Evolutionary conservation across 1,140 invertebrate genomes (phyloP), one percentile per base, ranked within the genome.

Genomic region (Orius insidiosus): DNA sequence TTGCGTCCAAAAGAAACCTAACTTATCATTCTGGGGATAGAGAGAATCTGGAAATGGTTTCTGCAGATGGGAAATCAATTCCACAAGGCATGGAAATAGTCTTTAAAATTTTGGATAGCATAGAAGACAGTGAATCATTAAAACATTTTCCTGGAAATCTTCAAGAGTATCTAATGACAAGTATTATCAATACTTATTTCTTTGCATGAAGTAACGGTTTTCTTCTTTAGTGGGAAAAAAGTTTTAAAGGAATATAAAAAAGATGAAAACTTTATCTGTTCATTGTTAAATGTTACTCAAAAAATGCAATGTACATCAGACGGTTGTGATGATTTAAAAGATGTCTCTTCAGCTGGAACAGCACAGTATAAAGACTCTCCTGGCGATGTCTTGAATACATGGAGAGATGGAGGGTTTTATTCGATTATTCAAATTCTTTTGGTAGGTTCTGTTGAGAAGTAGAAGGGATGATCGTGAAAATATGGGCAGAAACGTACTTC

Each of bases 381-480:
- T 16, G 47, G 47, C 4, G 65, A 78, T 59, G 3, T 68, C 71
- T 43, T 67, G 6, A 60, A 72, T 4, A 68, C 71, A 54, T 80
- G 76, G 76, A 75, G 73, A 51, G 56, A 64, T 11, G 65, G 63
- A 50, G 75, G 75, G 16, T 79, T 70, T 53, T 64, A 58, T 46
- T 70, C 59, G 16, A 57, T 79, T 46, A 62, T 80, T 7, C 59
- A 70, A 51, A 44, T 76, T 16, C 59, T 79, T 45, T 65, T 68
- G 63, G 72, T 74, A 66, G 53, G 24, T 24, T 7, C 24, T 4
- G 24, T 24, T n/a, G n/a, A n/a, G n/a, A n/a, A n/a, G n/a, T n/a
- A n/a, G n/a, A n/a, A n/a, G n/a, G n/a, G n/a, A n/a, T n/a, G n/a
- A n/a, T n/a, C n/a, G n/a, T n/a, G n/a, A n/a, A n/a, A n/a, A n/a